Percentiles rank a stretch among this genome's conserved stretches.
Conservation (phyloP, 37 sponge, comb jelly and placozoan genomes). For the Geodia barretti region DNA sequence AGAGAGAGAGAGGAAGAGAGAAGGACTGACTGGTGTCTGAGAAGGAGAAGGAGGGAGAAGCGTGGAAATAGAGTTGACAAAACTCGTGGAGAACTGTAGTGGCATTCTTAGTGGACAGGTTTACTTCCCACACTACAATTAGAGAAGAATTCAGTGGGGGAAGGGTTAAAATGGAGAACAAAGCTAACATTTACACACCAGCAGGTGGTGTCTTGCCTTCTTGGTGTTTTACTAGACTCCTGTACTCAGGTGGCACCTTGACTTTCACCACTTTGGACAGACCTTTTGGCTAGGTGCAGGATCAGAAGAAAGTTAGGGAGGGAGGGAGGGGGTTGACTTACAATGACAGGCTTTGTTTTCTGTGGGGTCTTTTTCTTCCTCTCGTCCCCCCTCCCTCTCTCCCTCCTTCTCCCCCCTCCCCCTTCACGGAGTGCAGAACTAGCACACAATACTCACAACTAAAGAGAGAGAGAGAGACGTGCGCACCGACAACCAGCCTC, state of each 20-base stretch:
- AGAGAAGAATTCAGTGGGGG: neutral
- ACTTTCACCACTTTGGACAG: slow-evolving; percentile 28
- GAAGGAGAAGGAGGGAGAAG: slow-evolving; percentile 6
- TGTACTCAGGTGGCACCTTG: slow-evolving; percentile 18
- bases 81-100: slow-evolving; percentile 51
- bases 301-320: neutral
- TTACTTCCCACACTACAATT: slow-evolving; percentile 52
- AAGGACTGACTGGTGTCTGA: slow-evolving; percentile 4
- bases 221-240: neutral
- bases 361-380: neutral
- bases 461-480: no score
- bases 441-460: neutral
- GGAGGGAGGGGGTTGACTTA: neutral
- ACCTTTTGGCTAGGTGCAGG: slow-evolving; percentile 34
- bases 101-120: slow-evolving; percentile 37
- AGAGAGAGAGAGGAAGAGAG: no score
- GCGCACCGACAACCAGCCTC: no score
- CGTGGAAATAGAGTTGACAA: slow-evolving; percentile 27
- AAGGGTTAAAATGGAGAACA: neutral
- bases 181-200: neutral
- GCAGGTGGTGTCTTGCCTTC: slow-evolving; percentile 12
- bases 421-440: neutral
- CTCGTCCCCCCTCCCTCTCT: neutral
- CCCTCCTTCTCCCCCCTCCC: neutral
- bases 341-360: neutral